These are phyloP conservation scores for Leptinotarsa haldemani DNA, from an alignment of 2,888 invertebrate species.

Conservation along the genomic window DNA sequence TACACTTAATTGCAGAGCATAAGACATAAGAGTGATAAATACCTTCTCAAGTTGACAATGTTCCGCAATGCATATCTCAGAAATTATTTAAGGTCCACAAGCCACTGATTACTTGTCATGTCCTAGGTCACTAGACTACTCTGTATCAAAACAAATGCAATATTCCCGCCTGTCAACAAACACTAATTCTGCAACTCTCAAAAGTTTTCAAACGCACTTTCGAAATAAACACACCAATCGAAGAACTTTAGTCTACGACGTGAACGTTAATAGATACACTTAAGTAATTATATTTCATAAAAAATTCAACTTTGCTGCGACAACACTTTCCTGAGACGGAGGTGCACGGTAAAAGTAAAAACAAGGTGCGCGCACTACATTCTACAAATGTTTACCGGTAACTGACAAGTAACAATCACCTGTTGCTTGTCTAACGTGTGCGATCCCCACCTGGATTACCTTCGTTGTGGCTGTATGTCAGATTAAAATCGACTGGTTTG, in stretches of 20 bases:
- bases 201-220: slow-evolving; percentile 16
- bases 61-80: neutral
- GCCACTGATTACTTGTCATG: neutral
- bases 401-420: slow-evolving; percentile 59
- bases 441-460: slow-evolving; percentile 45
- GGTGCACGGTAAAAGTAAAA: slow-evolving; percentile 30
- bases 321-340: slow-evolving; percentile 24
- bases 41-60: slow-evolving; percentile 16
- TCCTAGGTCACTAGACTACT: neutral
- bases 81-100: neutral
- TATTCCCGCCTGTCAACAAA: neutral
- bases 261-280: slow-evolving; percentile 7
- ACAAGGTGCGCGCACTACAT: slow-evolving; percentile 33
- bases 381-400: slow-evolving; percentile 52
- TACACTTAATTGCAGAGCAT: no score
- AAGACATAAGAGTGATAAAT: neutral
- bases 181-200: neutral
- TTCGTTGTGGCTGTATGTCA: slow-evolving; percentile 8
- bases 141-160: neutral
- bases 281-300: slow-evolving; percentile 20
- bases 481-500: slow-evolving; percentile 4
- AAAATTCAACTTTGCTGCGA: slow-evolving; percentile 32
- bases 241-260: slow-evolving; percentile 25
- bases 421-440: slow-evolving; percentile 53
- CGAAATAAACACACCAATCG: slow-evolving; percentile 8